Percentiles rank a stretch among this genome's conserved stretches.
Conservation (phyloP, 2,888 invertebrate genomes). For the Hoplodrina ambigua region DNA sequence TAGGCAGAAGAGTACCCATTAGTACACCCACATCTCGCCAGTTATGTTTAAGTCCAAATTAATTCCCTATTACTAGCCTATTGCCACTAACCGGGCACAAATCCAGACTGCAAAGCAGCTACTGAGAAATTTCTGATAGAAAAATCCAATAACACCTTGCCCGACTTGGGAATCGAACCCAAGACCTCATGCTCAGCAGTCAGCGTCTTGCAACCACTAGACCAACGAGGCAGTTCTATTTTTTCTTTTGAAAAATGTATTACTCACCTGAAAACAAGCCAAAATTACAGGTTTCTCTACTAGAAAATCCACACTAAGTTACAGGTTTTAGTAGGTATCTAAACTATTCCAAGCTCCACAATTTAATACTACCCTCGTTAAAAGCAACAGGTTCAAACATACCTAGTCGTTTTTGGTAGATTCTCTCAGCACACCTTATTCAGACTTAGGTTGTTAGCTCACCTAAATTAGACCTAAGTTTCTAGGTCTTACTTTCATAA, state of each 20-base stretch:
- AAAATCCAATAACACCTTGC: too few species aligned
- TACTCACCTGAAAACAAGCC: constrained; percentile 1
- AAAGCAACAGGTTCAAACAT: constrained; percentile 53
- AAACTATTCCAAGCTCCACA: constrained; percentile 30
- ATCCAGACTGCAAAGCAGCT: too few species aligned
- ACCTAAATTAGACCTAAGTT: constrained; percentile 15
- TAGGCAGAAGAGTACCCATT: too few species aligned
- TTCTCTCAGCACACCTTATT: constrained; percentile 38
- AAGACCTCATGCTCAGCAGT: too few species aligned
- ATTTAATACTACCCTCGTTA: constrained; percentile 36
- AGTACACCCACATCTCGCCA: too few species aligned
- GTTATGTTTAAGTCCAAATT: too few species aligned
- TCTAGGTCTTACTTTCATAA: constrained; percentile 29
- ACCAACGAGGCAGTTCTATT: too few species aligned
- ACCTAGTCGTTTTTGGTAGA: constrained; percentile 33
- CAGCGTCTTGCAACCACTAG: too few species aligned
- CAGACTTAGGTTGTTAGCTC: constrained; percentile 14
- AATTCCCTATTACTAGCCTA: too few species aligned
- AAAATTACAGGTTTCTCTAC: background rate
- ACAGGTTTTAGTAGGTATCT: constrained; percentile 24
- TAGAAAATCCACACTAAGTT: constrained; percentile 15
- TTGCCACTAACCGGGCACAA: too few species aligned
- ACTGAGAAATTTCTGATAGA: too few species aligned
- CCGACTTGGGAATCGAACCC: too few species aligned
- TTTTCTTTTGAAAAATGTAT: background rate